phyloP scores from a whole-genome alignment of 2,888 invertebrate genomes.

The Scaptomyza cyrtandrae region DNA sequence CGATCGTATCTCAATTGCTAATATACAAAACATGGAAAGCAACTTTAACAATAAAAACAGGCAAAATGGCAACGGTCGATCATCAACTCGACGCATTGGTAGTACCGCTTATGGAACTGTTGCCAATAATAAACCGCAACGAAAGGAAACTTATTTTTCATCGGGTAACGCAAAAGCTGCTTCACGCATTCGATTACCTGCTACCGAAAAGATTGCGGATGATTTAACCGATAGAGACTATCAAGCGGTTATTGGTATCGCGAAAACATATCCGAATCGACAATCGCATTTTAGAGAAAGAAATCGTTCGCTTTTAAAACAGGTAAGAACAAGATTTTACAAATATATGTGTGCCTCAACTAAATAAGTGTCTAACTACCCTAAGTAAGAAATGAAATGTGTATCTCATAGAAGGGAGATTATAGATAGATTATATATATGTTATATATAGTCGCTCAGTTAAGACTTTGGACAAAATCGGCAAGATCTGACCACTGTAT shows the following conservation, averaged over 20 bases:
- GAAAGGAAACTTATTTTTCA: slow-evolving; percentile 37
- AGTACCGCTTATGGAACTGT: slow-evolving; percentile 9
- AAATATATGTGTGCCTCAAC: no score
- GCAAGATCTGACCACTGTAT: no score
- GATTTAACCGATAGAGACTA: slow-evolving; percentile 38
- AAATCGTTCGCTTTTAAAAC: slow-evolving; percentile 79
- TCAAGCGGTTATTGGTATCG: slow-evolving; percentile 52
- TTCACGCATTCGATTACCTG: slow-evolving; percentile 36
- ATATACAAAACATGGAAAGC: slow-evolving; percentile 39
- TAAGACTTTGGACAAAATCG: no score
- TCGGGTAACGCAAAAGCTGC: slow-evolving; percentile 36
- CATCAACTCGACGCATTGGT: slow-evolving; percentile 50
- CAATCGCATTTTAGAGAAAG: slow-evolving; percentile 82
- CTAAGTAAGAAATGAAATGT: no score
- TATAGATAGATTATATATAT: no score
- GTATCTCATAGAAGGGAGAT: no score
- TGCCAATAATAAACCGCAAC: slow-evolving; percentile 9
- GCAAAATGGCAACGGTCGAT: slow-evolving; percentile 13
- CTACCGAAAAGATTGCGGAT: slow-evolving; percentile 18
- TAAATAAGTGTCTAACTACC: no score
- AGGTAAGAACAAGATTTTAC: slow-evolving; percentile 60
- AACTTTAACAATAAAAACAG: slow-evolving; percentile 27
- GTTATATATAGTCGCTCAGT: no score
- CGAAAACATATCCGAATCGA: slow-evolving; percentile 68
- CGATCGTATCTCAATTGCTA: slow-evolving; percentile 56